A percentile compares a stretch with the other conserved stretches of the same genome.
These are phyloP conservation scores for Brachystomella parvula DNA, from an alignment of 1,140 invertebrate genomes.

Conservation along the genomic window DNA sequence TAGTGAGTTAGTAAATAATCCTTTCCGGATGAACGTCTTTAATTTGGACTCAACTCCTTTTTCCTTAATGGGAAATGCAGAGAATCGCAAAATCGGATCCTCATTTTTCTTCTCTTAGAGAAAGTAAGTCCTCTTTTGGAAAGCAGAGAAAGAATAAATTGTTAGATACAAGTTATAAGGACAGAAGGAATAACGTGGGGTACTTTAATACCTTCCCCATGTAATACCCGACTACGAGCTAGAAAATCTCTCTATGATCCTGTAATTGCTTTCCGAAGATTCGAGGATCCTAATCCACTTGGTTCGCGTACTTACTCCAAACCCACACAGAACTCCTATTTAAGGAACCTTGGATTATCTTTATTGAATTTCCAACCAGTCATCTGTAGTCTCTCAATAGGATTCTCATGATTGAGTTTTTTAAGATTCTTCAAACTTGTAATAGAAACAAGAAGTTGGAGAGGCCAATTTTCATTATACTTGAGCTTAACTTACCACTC, in stretches of 20 bases:
- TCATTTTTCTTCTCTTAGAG: slow-evolving; percentile 1
- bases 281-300: neutral
- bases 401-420: slow-evolving; percentile 2
- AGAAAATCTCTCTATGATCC: neutral
- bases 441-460: no score
- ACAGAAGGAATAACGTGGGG: neutral
- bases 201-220: neutral
- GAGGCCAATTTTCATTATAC: no score
- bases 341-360: slow-evolving; percentile 1
- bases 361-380: neutral
- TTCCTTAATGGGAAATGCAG: slow-evolving; percentile 33
- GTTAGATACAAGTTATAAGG: slow-evolving; percentile 1
- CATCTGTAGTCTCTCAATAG: neutral
- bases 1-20: slow-evolving; percentile 23
- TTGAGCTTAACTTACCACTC: no score
- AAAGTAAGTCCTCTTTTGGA: neutral
- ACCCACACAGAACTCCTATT: neutral
- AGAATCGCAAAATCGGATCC: slow-evolving; percentile 33
- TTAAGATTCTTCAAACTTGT: neutral
- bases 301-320: neutral
- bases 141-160: neutral
- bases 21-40: slow-evolving; percentile 35
- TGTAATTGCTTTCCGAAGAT: neutral
- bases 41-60: slow-evolving; percentile 24
- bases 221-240: neutral